Base-by-base conservation (phyloP, 2,888 invertebrate genomes). In the Acleris sparsana region DNA sequence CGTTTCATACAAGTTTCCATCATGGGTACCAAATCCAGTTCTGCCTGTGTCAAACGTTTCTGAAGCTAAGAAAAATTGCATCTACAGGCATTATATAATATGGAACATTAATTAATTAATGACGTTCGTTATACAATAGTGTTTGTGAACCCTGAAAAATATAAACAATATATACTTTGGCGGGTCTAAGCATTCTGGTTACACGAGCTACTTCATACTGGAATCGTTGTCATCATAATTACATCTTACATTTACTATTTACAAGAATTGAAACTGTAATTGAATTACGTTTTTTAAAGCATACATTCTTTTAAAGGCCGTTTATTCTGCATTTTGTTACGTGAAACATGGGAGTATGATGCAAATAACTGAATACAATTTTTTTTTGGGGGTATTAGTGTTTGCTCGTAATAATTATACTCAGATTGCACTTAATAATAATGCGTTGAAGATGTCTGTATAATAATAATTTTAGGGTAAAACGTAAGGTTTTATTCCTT, bases 101-200 rank as follows among this genome's bases (percentile, higher is more conserved):
- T 25, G 25, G 5, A 25, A 5, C 25, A 25, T 25, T 11, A 33
- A 9, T 33, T 11, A 33, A 33, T 11, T 3, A 33, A 33, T 3
- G 33, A 33, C 33, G 3, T 1, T 13, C 13, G 39, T 39, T 22
- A 11, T 62, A 62, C 53, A 61, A 57, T 62, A 61, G 58, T 65
- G 59, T 65, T 62, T 17, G 66, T 46, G 16, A 46, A 33, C 56
- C 62, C 52, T 70, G 71, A 70, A 80, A 76, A 79, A 77, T 77
- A 80, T 86, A 88, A 88, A 88, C 86, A 85, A 83, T 84, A 83
- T 79, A 84, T 84, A 85, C 86, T 88, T 89, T 91, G 91, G 90
- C 92, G 84, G 80, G 80, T 80, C 88, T 89, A 91, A 89, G 91
- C 92, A 87, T 83, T 78, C 77, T 71, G 80, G 79, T 80, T 87